Percentiles rank a stretch among this genome's conserved stretches.
These are phyloP conservation scores for Pollenia griseotomentosa DNA, from an alignment of 2,888 invertebrate genomes.

Conservation along the genomic window DNA sequence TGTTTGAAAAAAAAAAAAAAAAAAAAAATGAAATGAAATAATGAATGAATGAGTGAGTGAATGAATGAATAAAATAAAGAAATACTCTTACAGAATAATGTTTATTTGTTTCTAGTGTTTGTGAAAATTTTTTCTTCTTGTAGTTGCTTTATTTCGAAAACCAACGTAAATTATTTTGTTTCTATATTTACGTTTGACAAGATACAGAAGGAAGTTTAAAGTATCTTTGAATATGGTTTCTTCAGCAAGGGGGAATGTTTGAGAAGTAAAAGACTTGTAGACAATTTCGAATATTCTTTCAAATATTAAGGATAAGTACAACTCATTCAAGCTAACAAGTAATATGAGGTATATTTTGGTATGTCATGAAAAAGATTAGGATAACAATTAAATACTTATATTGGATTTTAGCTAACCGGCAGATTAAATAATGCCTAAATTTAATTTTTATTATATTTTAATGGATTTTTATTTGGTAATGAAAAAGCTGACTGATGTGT, in stretches of 20 bases:
- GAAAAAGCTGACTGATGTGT: too few species aligned
- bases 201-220: slow-evolving; percentile 32
- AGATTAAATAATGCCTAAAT: too few species aligned
- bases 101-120: slow-evolving; percentile 34
- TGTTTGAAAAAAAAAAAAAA: slow-evolving; percentile 39
- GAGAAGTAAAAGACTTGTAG: not conserved
- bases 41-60: slow-evolving; percentile 7
- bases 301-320: too few species aligned
- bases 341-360: too few species aligned
- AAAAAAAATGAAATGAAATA: slow-evolving; percentile 21
- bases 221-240: not conserved
- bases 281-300: too few species aligned
- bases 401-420: too few species aligned
- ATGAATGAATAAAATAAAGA: slow-evolving; percentile 27
- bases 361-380: too few species aligned
- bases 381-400: too few species aligned
- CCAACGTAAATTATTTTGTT: slow-evolving; percentile 33
- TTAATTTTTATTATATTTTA: too few species aligned
- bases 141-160: slow-evolving; percentile 18
- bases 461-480: too few species aligned
- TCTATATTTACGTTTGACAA: slow-evolving; percentile 40
- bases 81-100: slow-evolving; percentile 36
- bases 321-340: too few species aligned
- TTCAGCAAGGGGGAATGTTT: not conserved
- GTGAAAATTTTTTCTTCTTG: not conserved